Evolutionary conservation across 1,140 invertebrate species (phyloP).

Genomic region (Tetragnatha versicolor): DNA sequence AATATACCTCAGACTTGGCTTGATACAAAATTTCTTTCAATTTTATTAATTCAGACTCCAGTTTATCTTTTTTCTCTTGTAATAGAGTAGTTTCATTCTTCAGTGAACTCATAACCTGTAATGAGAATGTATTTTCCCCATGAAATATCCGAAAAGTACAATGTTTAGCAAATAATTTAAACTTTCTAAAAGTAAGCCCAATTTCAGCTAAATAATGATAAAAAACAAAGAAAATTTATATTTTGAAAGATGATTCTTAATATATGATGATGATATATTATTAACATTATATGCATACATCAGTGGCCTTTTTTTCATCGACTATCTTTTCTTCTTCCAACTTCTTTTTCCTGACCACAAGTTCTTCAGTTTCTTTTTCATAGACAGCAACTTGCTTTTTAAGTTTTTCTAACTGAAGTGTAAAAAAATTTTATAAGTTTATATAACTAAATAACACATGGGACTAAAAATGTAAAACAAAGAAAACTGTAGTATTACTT

Average conservation of each 20-base stretch:
- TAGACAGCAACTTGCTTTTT: constrained; percentile 72
- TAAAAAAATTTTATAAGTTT: neutral
- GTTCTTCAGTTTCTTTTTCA: constrained; percentile 75
- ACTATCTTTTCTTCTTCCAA: constrained; percentile 60
- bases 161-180: neutral
- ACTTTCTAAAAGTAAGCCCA: too few relatives aligned
- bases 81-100: constrained; percentile 63
- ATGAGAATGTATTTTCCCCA: too few relatives aligned
- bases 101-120: constrained; percentile 60
- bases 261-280: too few relatives aligned
- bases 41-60: constrained; percentile 70
- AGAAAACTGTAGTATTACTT: constrained; percentile 57
- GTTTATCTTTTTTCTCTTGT: constrained; percentile 65
- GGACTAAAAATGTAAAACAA: neutral
- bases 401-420: constrained; percentile 41
- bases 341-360: constrained; percentile 69
- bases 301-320: constrained; percentile 52
- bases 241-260: too few relatives aligned
- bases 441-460: neutral
- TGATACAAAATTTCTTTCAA: constrained; percentile 76
- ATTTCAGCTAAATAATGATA: too few relatives aligned
- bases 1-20: constrained; percentile 72
- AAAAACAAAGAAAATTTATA: too few relatives aligned
- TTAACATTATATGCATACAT: constrained; percentile 63
- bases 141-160: too few relatives aligned